Percentiles rank a stretch among this genome's conserved stretches.
Conservation (phyloP, 1,140 invertebrate species). For the Nebria ingens region DNA sequence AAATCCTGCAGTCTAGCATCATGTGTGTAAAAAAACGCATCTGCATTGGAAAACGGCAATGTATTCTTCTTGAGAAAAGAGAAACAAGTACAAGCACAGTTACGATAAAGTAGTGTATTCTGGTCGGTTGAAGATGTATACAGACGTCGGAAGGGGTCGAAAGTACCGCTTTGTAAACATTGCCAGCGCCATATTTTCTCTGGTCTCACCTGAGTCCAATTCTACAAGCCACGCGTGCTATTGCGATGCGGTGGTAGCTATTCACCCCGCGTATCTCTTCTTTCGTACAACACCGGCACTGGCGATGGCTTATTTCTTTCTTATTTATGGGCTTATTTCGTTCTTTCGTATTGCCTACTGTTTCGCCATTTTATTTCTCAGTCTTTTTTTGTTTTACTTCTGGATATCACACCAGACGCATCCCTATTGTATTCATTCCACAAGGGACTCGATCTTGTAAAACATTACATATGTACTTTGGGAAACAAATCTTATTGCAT, state of each 20-base stretch:
- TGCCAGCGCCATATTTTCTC: slow-evolving; percentile 15
- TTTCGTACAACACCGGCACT: not conserved
- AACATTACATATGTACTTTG: too few relatives aligned
- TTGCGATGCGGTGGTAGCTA: not conserved
- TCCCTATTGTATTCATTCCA: not conserved
- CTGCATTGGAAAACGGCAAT: not conserved
- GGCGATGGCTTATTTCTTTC: slow-evolving; percentile 22
- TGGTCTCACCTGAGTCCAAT: slow-evolving; percentile 17
- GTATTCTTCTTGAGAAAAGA: too few relatives aligned
- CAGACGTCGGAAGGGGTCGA: not conserved
- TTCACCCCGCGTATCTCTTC: too few relatives aligned
- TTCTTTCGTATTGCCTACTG: slow-evolving; percentile 14
- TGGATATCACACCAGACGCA: not conserved
- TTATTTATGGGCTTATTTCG: slow-evolving; percentile 31
- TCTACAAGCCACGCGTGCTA: not conserved
- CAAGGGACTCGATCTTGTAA: too few relatives aligned
- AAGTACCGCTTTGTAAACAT: slow-evolving; percentile 19
- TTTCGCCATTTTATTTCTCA: slow-evolving; percentile 16
- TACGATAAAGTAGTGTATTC: not conserved
- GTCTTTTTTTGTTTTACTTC: slow-evolving; percentile 11
- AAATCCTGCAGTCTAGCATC: too few relatives aligned
- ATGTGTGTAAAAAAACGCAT: too few relatives aligned
- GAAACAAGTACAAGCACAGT: too few relatives aligned
- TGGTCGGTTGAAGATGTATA: too few relatives aligned
- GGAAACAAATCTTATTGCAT: too few relatives aligned